Evolutionary conservation across 23 tunicate genomes (phyloP).

Genomic region (Phallusia fumigata): DNA sequence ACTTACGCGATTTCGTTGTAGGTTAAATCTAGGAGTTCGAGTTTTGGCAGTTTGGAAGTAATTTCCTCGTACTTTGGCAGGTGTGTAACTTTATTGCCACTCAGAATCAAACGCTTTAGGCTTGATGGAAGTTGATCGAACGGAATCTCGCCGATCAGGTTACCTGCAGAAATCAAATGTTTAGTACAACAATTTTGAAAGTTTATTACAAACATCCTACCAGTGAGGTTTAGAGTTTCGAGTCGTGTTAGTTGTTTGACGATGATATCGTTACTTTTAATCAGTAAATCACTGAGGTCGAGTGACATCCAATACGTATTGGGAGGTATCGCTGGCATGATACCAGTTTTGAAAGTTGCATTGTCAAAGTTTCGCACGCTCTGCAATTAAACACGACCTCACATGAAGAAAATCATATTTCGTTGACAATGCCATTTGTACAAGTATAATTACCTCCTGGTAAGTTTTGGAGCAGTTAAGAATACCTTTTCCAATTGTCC

Average conservation of each 20-base stretch:
- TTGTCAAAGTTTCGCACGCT: constrained; percentile 1
- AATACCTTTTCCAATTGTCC: neutral
- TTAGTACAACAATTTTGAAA: neutral
- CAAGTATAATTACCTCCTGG: constrained; percentile 10
- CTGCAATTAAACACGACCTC: neutral
- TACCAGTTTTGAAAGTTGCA: neutral
- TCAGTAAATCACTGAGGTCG: constrained; percentile 33
- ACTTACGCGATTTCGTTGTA: constrained; percentile 49
- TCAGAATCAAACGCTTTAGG: constrained; percentile 22
- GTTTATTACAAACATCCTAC: neutral
- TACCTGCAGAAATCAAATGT: constrained; percentile 38
- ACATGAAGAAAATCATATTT: too few species aligned
- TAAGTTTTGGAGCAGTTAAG: constrained; percentile 44
- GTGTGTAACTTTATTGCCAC: constrained; percentile 33
- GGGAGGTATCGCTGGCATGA: constrained; percentile 28
- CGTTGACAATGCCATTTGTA: too few species aligned
- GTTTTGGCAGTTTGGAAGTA: constrained; percentile 21
- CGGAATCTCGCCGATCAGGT: constrained; percentile 43
- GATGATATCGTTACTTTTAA: constrained; percentile 22
- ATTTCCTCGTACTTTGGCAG: constrained; percentile 34
- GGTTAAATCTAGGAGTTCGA: constrained; percentile 59
- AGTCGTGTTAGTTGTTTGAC: constrained; percentile 35
- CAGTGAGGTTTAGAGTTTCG: constrained; percentile 36
- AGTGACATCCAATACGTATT: constrained; percentile 50
- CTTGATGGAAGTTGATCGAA: constrained; percentile 28